Evolutionary conservation across 2,113 vertebrate genomes (phyloP).

Genomic region (Pyrgilauda ruficollis): DNA sequence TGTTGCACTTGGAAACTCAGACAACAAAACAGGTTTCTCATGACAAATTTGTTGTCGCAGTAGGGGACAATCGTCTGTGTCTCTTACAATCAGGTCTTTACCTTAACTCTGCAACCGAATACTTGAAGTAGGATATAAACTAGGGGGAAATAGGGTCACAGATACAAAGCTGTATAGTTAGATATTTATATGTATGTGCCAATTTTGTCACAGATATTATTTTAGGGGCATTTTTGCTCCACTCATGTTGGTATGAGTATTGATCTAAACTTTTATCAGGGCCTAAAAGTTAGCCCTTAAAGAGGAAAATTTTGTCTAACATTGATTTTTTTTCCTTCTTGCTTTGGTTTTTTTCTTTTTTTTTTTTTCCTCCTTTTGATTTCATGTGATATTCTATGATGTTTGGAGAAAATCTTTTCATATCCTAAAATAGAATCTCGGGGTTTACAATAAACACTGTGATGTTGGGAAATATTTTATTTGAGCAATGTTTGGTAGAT

Average conservation of each 20-base stretch:
- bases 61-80: constrained; percentile 53
- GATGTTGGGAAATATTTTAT: constrained; percentile 74
- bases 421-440: constrained; percentile 74
- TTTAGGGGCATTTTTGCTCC: constrained; percentile 69
- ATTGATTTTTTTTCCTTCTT: neutral
- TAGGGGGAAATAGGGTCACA: constrained; percentile 67
- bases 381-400: constrained; percentile 58
- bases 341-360: neutral
- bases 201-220: constrained; percentile 78
- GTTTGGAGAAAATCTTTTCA: constrained; percentile 66
- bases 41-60: constrained; percentile 63
- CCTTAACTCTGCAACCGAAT: constrained; percentile 77
- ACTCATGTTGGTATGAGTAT: constrained; percentile 66
- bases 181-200: constrained; percentile 80
- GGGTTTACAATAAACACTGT: constrained; percentile 86
- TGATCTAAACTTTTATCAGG: constrained; percentile 56
- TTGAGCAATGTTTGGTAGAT: constrained; percentile 60
- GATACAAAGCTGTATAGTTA: constrained; percentile 68
- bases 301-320: constrained; percentile 50
- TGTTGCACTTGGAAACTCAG: constrained; percentile 73
- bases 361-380: neutral
- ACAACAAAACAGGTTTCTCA: constrained; percentile 59
- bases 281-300: constrained; percentile 40
- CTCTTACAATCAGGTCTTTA: constrained; percentile 74
- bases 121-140: constrained; percentile 81